Conservation (phyloP, 2,888 invertebrate species). For the Meiosimyza platycephala region DNA sequence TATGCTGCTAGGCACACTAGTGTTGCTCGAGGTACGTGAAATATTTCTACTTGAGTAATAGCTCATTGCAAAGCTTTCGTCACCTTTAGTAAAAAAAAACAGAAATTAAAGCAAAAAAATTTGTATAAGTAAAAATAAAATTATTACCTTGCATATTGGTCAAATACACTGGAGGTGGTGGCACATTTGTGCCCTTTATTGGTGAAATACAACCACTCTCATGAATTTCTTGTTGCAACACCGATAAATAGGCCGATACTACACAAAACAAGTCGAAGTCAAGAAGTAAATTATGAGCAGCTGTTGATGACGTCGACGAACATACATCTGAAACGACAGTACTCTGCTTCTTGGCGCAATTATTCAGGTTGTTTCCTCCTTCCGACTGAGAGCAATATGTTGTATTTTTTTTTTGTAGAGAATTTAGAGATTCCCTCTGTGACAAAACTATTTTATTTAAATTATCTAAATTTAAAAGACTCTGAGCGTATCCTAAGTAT, state of each 20-base stretch:
- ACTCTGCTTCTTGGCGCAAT: constrained; percentile 4
- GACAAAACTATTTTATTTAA: constrained; percentile 62
- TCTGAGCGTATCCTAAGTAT: constrained; percentile 66
- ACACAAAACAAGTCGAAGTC: constrained; percentile 67
- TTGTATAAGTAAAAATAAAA: neutral
- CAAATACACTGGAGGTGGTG: constrained; percentile 67
- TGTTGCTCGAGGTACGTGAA: constrained; percentile 63
- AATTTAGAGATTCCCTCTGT: constrained; percentile 59
- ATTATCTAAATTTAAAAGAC: constrained; percentile 65
- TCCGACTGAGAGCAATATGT: constrained; percentile 38
- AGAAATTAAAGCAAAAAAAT: neutral
- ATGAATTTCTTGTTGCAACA: constrained; percentile 66
- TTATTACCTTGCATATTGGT: constrained; percentile 63
- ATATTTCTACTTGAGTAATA: constrained; percentile 63
- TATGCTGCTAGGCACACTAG: constrained; percentile 61
- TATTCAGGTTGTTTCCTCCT: constrained; percentile 17
- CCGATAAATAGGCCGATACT: constrained; percentile 66
- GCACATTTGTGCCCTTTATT: constrained; percentile 67
- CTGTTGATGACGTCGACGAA: constrained; percentile 21
- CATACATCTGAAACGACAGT: constrained; percentile 23
- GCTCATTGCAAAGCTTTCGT: constrained; percentile 52
- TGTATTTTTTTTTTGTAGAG: constrained; percentile 54
- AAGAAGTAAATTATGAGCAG: constrained; percentile 45
- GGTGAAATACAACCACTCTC: constrained; percentile 68
- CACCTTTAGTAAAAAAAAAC: constrained; percentile 39